A percentile compares a stretch with the other conserved stretches of the same genome.
phyloP scores from a whole-genome alignment of 2,113 vertebrate species.

The Dascyllus trimaculatus region DNA sequence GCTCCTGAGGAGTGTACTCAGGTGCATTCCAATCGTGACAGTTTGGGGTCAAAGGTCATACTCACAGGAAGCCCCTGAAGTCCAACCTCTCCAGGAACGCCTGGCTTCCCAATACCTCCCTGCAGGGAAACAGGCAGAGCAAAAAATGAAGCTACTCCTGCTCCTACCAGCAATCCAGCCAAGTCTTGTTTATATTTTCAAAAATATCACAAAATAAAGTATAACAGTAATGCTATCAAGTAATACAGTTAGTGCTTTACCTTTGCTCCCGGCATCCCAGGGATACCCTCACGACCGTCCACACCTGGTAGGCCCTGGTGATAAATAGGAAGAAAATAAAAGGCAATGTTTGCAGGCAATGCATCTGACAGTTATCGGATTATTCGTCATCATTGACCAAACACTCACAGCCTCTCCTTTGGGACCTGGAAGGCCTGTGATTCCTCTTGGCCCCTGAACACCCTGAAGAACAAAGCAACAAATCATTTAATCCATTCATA shows the following conservation, averaged over 20 bases:
- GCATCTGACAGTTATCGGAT: not conserved
- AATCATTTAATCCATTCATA: not conserved
- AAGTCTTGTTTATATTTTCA: not conserved
- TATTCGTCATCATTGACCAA: conserved; percentile 17
- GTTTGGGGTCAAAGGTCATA: conserved; percentile 69
- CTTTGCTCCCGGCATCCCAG: conserved; percentile 95
- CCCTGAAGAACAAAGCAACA: conserved; percentile 84
- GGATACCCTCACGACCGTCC: conserved; percentile 94
- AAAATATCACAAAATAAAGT: not conserved
- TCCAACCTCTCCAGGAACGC: conserved; percentile 92
- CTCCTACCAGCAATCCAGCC: not conserved
- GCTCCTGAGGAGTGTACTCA: conserved; percentile 29
- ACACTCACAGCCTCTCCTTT: conserved; percentile 94
- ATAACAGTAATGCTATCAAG: not conserved
- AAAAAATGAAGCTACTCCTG: conserved; percentile 4
- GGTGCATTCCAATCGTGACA: conserved; percentile 58
- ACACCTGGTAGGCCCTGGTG: conserved; percentile 93
- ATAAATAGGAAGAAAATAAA: not conserved
- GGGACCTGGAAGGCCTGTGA: conserved; percentile 92
- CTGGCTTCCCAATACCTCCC: conserved; percentile 92
- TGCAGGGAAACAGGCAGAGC: conserved; percentile 68
- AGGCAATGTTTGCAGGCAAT: not conserved
- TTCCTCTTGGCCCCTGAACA: conserved; percentile 90
- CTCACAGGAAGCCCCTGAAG: conserved; percentile 94
- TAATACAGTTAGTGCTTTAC: conserved; percentile 75